These are phyloP conservation scores for Oikopleura vanhoeffeni DNA, from an alignment of 23 tunicate species.

Conservation along the genomic window DNA sequence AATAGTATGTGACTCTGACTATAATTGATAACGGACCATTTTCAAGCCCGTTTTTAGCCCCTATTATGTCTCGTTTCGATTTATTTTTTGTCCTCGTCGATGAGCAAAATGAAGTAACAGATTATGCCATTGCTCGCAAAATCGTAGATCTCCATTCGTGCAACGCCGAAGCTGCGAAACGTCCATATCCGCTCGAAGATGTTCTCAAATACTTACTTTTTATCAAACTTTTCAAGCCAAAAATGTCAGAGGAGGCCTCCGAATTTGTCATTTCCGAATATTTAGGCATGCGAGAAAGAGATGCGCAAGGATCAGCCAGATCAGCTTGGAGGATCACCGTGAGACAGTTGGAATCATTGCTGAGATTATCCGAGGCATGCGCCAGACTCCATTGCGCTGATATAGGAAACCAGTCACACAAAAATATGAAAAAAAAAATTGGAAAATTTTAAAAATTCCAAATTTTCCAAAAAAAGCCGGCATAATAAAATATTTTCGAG, in stretches of 20 bases:
- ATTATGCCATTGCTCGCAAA: conserved; percentile 82
- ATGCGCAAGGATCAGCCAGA: conserved; percentile 72
- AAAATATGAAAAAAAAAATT: too few relatives aligned
- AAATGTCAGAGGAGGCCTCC: neutral
- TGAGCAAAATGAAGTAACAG: conserved; percentile 89
- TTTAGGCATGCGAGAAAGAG: conserved; percentile 61
- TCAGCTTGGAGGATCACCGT: conserved; percentile 95
- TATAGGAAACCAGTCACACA: too few relatives aligned
- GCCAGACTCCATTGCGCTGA: conserved; percentile 53
- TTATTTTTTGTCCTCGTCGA: conserved; percentile 83
- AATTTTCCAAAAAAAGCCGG: too few relatives aligned
- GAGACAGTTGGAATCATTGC: conserved; percentile 72
- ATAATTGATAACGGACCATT: too few relatives aligned
- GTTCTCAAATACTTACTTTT: conserved; percentile 73
- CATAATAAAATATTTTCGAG: too few relatives aligned
- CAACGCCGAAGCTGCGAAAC: conserved; percentile 23
- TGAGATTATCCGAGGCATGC: conserved; percentile 83
- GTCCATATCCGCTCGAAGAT: conserved; percentile 57
- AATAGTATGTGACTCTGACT: too few relatives aligned
- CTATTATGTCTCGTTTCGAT: conserved; percentile 96
- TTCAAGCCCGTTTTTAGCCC: too few relatives aligned
- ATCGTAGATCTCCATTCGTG: conserved; percentile 71
- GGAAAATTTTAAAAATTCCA: too few relatives aligned
- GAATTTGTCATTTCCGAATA: neutral
- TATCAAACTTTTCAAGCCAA: conserved; percentile 74